A percentile compares a stretch with the other conserved stretches of the same genome.
phyloP scores from a whole-genome alignment of 2,888 invertebrate genomes.

The Archips xylosteana region DNA sequence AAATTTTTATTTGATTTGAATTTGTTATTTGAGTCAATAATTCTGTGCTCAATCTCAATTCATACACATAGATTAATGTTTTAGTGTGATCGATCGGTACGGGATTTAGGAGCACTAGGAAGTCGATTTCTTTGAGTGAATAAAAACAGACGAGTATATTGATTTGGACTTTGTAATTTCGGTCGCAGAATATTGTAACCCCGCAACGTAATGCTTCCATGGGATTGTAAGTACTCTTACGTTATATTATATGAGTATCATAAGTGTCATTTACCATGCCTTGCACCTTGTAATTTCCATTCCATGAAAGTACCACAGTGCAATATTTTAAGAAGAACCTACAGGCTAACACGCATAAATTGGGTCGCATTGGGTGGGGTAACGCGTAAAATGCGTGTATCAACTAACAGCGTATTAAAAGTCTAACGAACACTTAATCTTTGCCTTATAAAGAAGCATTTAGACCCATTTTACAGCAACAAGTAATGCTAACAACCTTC shows the following conservation, averaged over 20 bases:
- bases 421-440: constrained; percentile 47
- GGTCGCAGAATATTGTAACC: neutral
- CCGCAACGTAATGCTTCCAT: neutral
- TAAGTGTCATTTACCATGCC: neutral
- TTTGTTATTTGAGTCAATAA: no score
- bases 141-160: no score
- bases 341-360: constrained; percentile 15
- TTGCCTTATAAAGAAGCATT: constrained; percentile 57
- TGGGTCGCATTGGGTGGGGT: no score
- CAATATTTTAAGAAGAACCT: neutral
- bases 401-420: constrained; percentile 27
- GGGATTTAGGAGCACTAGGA: no score
- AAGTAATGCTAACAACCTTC: constrained; percentile 64
- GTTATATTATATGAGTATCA: no score
- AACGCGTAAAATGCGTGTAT: constrained; percentile 34
- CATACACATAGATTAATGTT: no score
- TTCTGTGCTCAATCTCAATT: no score
- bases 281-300: neutral
- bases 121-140: no score
- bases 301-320: neutral
- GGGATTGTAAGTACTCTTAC: no score
- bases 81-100: no score
- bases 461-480: constrained; percentile 56
- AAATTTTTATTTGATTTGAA: no score
- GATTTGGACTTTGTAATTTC: no score